Evolutionary conservation across 2,113 vertebrate species (phyloP), one percentile per base, ranked within the genome.

Genomic region (Oreochromis aureus): DNA sequence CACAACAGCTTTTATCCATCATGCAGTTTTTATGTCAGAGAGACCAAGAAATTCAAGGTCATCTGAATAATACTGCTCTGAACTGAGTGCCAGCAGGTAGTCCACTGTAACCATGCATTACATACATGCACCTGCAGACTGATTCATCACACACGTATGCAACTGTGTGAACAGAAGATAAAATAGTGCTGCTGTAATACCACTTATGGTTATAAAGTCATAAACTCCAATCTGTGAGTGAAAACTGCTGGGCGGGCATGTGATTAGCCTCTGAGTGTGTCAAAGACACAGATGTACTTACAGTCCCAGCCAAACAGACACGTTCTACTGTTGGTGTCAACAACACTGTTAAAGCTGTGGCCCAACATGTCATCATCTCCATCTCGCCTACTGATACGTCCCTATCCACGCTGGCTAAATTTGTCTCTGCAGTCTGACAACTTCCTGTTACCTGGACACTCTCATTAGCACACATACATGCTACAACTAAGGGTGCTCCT

Each of bases 201-300:
- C 4, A 27, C 5, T 18, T 3, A 30, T 7, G 46, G 22, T 16
- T 9, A 30, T 27, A 76, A 19, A 76, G 69, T 48, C 24, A 3
- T 0, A 3, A 76, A 73, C 8, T 73, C 15, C 8, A 16, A 10
- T 46, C 69, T 48, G 69, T 11, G 69, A 3, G 24, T 73, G 41
- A 18, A 48, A 46, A 11, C 41, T 11, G 69, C 19, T 66, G 61
- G 61, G 19, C 19, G 4, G 0, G 32, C 32, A 12, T 36, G 18
- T 39, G 61, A 66, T 19, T 0, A 39, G 0, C 41, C 15, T 46
- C 2, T 7, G 4, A 36, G 32, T n/a, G 61, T n/a, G 61, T 36
- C 61, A 48, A 0, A 48, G 15, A 30, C 41, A 73, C 15, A 27
- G 22, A 27, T 73, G 13, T 6, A 16, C 69, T 27, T 18, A 2